Evolutionary conservation across 1,140 invertebrate species (phyloP).

Genomic region (Vanessa atalanta): DNA sequence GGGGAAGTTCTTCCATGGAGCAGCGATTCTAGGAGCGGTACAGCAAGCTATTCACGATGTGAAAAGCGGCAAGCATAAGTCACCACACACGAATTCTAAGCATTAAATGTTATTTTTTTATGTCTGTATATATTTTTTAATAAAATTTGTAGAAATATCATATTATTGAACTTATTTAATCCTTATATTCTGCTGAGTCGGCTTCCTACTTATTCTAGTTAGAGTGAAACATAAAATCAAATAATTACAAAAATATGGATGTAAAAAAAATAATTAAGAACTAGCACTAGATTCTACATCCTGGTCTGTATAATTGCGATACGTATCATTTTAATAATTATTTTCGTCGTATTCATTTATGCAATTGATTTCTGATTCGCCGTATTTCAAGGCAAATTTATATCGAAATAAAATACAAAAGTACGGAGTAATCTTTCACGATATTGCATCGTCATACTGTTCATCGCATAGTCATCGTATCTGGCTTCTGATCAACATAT

Average conservation of each 20-base stretch:
- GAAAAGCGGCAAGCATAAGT: constrained; percentile 39
- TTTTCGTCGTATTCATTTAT: neutral
- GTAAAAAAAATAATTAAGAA: too few relatives aligned
- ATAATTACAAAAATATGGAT: too few relatives aligned
- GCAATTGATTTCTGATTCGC: neutral
- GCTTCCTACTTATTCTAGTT: too few relatives aligned
- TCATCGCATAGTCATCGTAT: constrained; percentile 20
- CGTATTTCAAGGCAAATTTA: neutral
- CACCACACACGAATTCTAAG: constrained; percentile 12
- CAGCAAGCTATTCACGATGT: constrained; percentile 45
- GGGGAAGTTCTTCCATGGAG: constrained; percentile 54
- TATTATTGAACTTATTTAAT: too few relatives aligned
- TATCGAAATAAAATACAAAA: constrained; percentile 4
- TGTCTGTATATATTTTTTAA: too few relatives aligned
- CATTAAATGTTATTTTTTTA: neutral
- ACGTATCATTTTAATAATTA: neutral
- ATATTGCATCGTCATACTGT: constrained; percentile 20
- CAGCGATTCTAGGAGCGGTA: constrained; percentile 46
- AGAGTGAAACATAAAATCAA: too few relatives aligned
- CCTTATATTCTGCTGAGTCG: too few relatives aligned
- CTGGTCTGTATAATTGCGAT: too few relatives aligned
- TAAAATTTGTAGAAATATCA: too few relatives aligned
- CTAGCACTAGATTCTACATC: too few relatives aligned
- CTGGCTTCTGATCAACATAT: constrained; percentile 21
- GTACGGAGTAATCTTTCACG: constrained; percentile 16